Conservation (phyloP, 2,797 vertebrate species). For the Poecilia gillii region DNA sequence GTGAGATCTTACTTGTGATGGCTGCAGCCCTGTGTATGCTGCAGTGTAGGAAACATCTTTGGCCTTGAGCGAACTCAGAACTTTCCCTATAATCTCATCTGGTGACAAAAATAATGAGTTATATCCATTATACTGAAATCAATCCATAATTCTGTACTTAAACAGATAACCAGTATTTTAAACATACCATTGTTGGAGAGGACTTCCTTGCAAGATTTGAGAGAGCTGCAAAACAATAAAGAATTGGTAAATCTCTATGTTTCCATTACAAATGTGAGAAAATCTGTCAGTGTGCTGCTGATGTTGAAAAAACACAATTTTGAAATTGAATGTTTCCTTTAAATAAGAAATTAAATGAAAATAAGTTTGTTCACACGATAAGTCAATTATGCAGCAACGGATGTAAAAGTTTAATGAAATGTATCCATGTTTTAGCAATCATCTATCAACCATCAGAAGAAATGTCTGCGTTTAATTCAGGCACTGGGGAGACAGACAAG, state of each 20-base stretch:
- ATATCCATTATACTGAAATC: not conserved
- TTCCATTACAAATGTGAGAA: too few species aligned
- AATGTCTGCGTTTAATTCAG: too few species aligned
- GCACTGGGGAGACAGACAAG: too few species aligned
- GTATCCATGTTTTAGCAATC: too few species aligned
- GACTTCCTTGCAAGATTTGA: constrained; percentile 79
- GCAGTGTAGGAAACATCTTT: constrained; percentile 84
- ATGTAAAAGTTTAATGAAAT: too few species aligned
- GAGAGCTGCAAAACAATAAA: constrained; percentile 59
- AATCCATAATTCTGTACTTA: not conserved
- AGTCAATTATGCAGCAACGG: too few species aligned
- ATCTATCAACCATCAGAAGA: too few species aligned
- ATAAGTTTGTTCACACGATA: too few species aligned
- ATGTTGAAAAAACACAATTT: too few species aligned
- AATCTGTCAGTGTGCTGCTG: too few species aligned
- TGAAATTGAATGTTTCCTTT: too few species aligned
- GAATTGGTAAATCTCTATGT: not conserved
- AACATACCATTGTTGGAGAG: constrained; percentile 85
- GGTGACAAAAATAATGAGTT: constrained; percentile 30
- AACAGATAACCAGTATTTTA: not conserved
- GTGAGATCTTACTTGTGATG: constrained; percentile 82
- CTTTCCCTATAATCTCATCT: constrained; percentile 88
- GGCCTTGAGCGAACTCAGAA: constrained; percentile 78
- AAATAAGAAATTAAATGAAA: too few species aligned
- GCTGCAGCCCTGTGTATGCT: constrained; percentile 85